A percentile compares a stretch with the other conserved stretches of the same genome.
Conservation (phyloP, 2,113 vertebrate genomes). For the Strix aluco region DNA sequence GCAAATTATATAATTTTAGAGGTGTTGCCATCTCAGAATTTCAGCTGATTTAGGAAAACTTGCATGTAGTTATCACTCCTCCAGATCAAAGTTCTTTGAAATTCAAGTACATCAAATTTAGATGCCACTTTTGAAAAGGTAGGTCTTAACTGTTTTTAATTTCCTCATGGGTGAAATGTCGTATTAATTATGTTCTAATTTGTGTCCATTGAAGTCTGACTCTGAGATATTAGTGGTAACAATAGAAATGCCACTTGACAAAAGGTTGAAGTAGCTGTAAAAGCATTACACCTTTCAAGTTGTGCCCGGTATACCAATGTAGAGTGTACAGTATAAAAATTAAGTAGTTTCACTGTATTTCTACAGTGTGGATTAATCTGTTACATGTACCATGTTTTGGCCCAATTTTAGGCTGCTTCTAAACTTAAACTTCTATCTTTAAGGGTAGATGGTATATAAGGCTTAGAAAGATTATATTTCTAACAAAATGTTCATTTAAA, state of each 20-base stretch:
- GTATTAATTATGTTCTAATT: neutral
- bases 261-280: neutral
- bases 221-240: neutral
- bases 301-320: neutral
- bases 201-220: neutral
- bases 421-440: neutral
- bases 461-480: neutral
- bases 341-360: neutral
- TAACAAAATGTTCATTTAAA: neutral
- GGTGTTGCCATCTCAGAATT: neutral
- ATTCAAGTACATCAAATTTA: neutral
- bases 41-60: neutral
- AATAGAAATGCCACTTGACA: neutral
- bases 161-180: neutral
- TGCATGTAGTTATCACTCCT: neutral
- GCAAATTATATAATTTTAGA: conserved; percentile 12
- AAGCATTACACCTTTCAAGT: neutral
- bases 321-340: neutral
- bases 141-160: neutral
- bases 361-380: neutral
- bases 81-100: neutral
- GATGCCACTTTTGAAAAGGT: neutral
- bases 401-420: neutral
- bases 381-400: neutral
- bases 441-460: neutral